Base-by-base conservation (phyloP, 2,888 invertebrate species). In the Steinernema hermaphroditum region DNA sequence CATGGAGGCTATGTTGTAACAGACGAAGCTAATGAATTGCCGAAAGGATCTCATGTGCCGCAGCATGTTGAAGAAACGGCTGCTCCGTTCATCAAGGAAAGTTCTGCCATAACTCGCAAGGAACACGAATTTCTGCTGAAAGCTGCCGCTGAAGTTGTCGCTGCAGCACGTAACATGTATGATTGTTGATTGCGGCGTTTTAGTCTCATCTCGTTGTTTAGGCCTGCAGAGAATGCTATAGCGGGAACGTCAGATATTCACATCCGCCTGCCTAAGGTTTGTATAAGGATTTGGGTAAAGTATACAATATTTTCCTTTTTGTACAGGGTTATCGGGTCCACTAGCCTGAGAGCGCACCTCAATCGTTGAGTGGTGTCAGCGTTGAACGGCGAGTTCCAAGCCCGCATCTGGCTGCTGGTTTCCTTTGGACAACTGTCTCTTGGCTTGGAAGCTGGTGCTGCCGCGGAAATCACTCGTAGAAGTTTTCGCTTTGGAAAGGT, bases 341-440 rank as follows among this genome's bases (percentile, higher is more conserved):
- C n/a, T 29, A 41, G 37, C n/a, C 54, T 2, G 62, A 62, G 1
- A 12, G 27, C 16, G 27, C 9, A 14, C 9, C 9, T 29, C 62
- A 62, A 27, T 62, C n/a, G 16, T 16, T 62, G 14, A 62, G 62
- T 32, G 27, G 34, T 19, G 74, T 70, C 16, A 76, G 76, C 14
- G 72, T 54, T n/a, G 77, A 76, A 69, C 49, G 79, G 2, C 44
- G 54, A n/a, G 96, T 98, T 41, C 97, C 97, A 0, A 91, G 94
- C 0, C 92, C 91, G 96, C 76, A 88, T 96, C 14, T 92, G 93
- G 16, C 90, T 98, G 72, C 91, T 97, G 90, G 91, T 93, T 68
- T 94, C 94, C 0, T 98, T 96, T 89, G 97, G 97, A 0, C 91
- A 92, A 4, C 89, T 98, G 70, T 96, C 95, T 14, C 93, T 95